Percentiles rank a stretch among this genome's conserved stretches.
Conservation (phyloP, 37 sponge, comb jelly and placozoan species). For the Chondrilla cf. caribensis region DNA sequence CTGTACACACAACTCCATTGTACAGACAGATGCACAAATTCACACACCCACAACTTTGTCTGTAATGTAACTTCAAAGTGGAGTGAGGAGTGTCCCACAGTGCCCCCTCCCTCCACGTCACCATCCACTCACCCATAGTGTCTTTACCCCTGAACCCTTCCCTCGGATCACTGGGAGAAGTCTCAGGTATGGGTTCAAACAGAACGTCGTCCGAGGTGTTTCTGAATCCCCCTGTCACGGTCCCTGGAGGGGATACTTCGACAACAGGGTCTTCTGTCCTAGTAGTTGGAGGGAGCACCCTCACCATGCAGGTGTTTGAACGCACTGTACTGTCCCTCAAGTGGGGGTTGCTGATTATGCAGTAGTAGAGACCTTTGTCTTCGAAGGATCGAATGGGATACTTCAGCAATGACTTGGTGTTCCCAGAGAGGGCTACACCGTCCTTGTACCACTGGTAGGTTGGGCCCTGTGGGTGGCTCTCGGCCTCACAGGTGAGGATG, state of each 20-base stretch:
- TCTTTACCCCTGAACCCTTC: too few species aligned
- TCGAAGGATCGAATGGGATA: neutral
- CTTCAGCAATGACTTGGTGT: neutral
- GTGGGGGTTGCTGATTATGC: constrained; percentile 2
- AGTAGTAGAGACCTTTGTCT: constrained; percentile 10
- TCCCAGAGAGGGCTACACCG: neutral
- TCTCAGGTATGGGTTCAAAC: too few species aligned
- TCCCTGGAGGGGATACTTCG: too few species aligned
- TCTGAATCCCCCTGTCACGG: too few species aligned
- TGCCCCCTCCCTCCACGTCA: too few species aligned
- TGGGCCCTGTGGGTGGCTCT: constrained; percentile 7
- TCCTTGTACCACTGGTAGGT: constrained; percentile 16
- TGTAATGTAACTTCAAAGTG: too few species aligned
- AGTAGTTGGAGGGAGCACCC: neutral
- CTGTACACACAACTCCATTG: neutral
- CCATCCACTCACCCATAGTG: too few species aligned
- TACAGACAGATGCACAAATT: neutral
- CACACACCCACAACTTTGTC: constrained; percentile 5
- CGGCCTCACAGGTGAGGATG: neutral
- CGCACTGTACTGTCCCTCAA: neutral
- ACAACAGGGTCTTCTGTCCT: neutral
- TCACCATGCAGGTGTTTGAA: neutral
- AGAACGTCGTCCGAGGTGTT: too few species aligned
- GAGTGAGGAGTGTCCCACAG: too few species aligned
- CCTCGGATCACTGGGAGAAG: too few species aligned